A percentile compares a stretch with the other conserved stretches of the same genome.
phyloP scores from a whole-genome alignment of 2,888 invertebrate genomes.

The Oscheius sp. region DNA sequence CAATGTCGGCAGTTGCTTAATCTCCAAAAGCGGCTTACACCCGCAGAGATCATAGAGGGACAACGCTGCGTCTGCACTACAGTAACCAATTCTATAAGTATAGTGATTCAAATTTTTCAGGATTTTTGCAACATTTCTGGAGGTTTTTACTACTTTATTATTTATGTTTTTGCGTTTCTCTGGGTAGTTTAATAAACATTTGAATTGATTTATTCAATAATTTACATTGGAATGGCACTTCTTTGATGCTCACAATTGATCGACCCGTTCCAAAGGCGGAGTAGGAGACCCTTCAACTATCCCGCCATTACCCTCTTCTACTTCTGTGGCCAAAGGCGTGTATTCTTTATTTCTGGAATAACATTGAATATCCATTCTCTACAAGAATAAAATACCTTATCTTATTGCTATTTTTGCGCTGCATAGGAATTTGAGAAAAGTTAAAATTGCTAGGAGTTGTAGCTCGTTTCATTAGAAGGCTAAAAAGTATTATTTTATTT shows the following conservation, averaged over 20 bases:
- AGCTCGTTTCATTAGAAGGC: slow-evolving; percentile 38
- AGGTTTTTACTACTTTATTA: background rate
- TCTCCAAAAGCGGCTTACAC: background rate
- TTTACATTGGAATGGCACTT: slow-evolving; percentile 18
- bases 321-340: slow-evolving; percentile 42
- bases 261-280: slow-evolving; percentile 28
- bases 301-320: slow-evolving; percentile 23
- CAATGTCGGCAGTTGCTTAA: slow-evolving; percentile 12
- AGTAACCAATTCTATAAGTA: background rate
- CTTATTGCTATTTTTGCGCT: slow-evolving; percentile 32
- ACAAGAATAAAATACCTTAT: background rate
- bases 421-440: slow-evolving; percentile 42
- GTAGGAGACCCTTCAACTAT: slow-evolving; percentile 14
- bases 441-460: slow-evolving; percentile 40
- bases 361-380: background rate
- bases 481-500: slow-evolving; percentile 10
- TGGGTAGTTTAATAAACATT: background rate
- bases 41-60: background rate
- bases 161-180: background rate
- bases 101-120: background rate
- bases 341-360: slow-evolving; percentile 39
- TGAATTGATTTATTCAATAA: background rate
- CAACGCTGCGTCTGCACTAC: slow-evolving; percentile 22
- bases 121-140: slow-evolving; percentile 19
- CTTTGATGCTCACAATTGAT: slow-evolving; percentile 19